phyloP scores from a whole-genome alignment of 1,140 invertebrate species.

The Tribolium madens region DNA sequence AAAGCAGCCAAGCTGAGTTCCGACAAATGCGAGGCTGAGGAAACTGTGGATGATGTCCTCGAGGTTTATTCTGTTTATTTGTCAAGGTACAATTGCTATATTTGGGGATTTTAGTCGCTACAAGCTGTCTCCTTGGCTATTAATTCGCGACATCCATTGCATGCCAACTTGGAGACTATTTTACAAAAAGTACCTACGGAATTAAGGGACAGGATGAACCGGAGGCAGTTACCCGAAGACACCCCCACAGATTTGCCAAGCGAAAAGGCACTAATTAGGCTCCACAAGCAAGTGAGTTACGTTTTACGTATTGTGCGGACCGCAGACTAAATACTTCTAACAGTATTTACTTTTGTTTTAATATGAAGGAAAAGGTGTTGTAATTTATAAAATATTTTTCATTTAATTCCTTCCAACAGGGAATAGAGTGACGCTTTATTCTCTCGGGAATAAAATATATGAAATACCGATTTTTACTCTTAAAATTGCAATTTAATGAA shows the following conservation, averaged over 20 bases:
- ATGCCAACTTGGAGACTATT: conserved; percentile 86
- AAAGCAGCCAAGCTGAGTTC: conserved; percentile 96
- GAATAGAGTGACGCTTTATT: too few species aligned
- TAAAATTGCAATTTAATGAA: too few species aligned
- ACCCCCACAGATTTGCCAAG: conserved; percentile 78
- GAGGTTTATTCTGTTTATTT: conserved; percentile 73
- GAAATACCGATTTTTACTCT: too few species aligned
- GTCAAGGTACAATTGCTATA: not conserved
- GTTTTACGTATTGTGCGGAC: not conserved
- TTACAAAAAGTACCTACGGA: conserved; percentile 87
- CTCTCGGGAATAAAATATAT: too few species aligned
- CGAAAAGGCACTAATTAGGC: conserved; percentile 83
- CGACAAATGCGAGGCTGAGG: conserved; percentile 98
- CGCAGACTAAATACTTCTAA: not conserved
- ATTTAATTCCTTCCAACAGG: too few species aligned
- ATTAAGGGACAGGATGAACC: conserved; percentile 78
- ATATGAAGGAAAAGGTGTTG: too few species aligned
- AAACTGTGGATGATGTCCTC: conserved; percentile 93
- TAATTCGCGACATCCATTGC: conserved; percentile 76
- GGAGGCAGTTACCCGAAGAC: conserved; percentile 74
- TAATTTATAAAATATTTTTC: too few species aligned
- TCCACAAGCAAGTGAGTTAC: conserved; percentile 77
- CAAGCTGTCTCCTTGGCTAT: conserved; percentile 79
- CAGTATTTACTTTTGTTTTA: too few species aligned
- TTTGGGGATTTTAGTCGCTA: conserved; percentile 71